These are phyloP conservation scores for Marronus borbonicus DNA, from an alignment of 2,888 invertebrate species.

Conservation along the genomic window DNA sequence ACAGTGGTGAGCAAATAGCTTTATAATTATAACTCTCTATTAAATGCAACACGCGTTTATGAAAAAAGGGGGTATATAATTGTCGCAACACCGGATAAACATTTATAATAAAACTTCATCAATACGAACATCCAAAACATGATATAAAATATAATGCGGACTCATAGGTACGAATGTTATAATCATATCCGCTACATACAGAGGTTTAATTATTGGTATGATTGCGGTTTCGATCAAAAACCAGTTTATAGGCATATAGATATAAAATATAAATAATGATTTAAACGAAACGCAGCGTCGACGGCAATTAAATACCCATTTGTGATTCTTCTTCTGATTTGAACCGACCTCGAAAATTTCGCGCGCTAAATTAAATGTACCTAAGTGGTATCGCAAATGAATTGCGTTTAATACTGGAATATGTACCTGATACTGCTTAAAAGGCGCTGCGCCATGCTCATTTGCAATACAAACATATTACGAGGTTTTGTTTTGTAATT, in stretches of 20 bases:
- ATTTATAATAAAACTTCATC: slow-evolving; percentile 69
- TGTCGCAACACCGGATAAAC: slow-evolving; percentile 69
- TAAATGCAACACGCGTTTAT: slow-evolving; percentile 66
- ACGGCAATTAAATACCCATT: slow-evolving; percentile 51
- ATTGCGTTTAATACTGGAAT: not conserved
- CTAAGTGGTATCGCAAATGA: not conserved
- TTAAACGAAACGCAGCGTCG: slow-evolving; percentile 13
- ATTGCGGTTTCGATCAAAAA: slow-evolving; percentile 36
- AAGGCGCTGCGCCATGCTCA: not conserved
- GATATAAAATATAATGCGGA: slow-evolving; percentile 47
- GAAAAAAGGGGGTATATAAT: slow-evolving; percentile 61
- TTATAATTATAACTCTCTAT: slow-evolving; percentile 65
- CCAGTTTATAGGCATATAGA: slow-evolving; percentile 15
- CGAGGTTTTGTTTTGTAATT: slow-evolving; percentile 28
- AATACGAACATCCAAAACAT: slow-evolving; percentile 60
- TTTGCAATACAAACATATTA: slow-evolving; percentile 34
- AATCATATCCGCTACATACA: slow-evolving; percentile 52
- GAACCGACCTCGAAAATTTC: slow-evolving; percentile 37
- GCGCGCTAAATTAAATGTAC: not conserved
- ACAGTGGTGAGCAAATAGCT: slow-evolving; percentile 67
- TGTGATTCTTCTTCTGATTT: slow-evolving; percentile 35
- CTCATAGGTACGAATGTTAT: slow-evolving; percentile 45
- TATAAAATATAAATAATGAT: slow-evolving; percentile 1
- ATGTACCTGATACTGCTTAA: not conserved
- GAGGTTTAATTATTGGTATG: slow-evolving; percentile 48